phyloP scores from a whole-genome alignment of 2,113 vertebrate genomes.

The Petromus typicus region DNA sequence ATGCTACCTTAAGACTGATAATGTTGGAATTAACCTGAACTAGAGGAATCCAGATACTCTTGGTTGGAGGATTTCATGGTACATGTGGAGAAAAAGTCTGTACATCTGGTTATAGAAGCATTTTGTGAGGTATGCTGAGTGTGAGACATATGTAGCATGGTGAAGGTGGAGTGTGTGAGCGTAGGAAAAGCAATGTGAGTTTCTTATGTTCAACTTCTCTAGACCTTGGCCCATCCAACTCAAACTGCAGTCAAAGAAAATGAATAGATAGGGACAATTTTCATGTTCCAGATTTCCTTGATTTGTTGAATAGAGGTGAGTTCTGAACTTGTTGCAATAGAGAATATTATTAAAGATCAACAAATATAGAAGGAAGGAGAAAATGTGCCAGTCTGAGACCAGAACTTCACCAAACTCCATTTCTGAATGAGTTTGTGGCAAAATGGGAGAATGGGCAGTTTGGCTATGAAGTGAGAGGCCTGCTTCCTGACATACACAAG shows the following conservation, averaged over 20 bases:
- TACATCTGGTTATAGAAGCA: neutral
- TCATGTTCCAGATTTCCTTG: neutral
- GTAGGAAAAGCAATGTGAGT: neutral
- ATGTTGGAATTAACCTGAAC: neutral
- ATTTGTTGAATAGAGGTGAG: neutral
- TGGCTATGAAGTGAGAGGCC: neutral
- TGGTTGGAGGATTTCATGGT: neutral
- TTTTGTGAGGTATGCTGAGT: neutral
- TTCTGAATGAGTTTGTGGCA: neutral
- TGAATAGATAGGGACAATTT: neutral
- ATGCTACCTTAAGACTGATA: neutral
- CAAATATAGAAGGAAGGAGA: neutral
- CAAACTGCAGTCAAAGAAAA: slow-evolving; percentile 1
- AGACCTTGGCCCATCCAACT: neutral
- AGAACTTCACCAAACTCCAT: neutral
- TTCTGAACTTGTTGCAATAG: slow-evolving; percentile 34
- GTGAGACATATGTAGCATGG: neutral
- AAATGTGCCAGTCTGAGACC: neutral
- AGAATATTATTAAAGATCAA: slow-evolving; percentile 15
- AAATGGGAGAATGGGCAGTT: neutral
- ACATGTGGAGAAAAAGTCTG: neutral
- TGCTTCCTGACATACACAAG: neutral
- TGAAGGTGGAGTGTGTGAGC: neutral
- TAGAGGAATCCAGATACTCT: neutral
- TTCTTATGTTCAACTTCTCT: neutral